phyloP scores from a whole-genome alignment of 1,140 invertebrate genomes.

The Scaptomyza graminum region DNA sequence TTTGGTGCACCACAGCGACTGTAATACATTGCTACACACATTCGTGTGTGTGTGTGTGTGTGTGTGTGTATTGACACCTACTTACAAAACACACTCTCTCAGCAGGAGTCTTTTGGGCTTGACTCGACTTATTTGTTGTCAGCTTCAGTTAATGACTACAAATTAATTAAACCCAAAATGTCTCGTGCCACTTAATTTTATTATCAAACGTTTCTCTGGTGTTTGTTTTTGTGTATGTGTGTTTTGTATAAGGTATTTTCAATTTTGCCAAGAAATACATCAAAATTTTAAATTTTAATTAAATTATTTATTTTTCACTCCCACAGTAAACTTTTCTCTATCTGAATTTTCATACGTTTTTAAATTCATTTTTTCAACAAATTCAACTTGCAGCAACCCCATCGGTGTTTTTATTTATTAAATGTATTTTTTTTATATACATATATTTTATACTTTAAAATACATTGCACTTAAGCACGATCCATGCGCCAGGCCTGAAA shows the following conservation, averaged over 20 bases:
- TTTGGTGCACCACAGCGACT: constrained; percentile 60
- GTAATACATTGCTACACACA: constrained; percentile 6
- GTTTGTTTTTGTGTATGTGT: constrained; percentile 11
- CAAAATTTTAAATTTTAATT: not conserved
- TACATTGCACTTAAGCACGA: constrained; percentile 36
- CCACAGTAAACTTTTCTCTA: no score
- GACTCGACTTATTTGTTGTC: constrained; percentile 25
- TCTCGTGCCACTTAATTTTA: constrained; percentile 62
- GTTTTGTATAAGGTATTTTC: not conserved
- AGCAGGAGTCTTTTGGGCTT: constrained; percentile 8
- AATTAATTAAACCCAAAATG: constrained; percentile 80
- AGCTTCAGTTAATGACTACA: constrained; percentile 73
- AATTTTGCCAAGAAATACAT: not conserved
- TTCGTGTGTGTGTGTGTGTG: not conserved
- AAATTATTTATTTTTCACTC: not conserved
- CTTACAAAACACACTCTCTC: constrained; percentile 22
- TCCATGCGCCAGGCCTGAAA: constrained; percentile 1
- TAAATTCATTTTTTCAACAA: not conserved
- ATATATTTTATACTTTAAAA: no score
- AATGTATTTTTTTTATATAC: no score
- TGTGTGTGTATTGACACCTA: constrained; percentile 52
- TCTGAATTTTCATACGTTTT: no score
- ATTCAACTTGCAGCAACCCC: no score
- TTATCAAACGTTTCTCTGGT: constrained; percentile 53
- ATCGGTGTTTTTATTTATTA: no score